Evolutionary conservation across 2,113 vertebrate species (phyloP).

Genomic region (Acanthisitta chloris): DNA sequence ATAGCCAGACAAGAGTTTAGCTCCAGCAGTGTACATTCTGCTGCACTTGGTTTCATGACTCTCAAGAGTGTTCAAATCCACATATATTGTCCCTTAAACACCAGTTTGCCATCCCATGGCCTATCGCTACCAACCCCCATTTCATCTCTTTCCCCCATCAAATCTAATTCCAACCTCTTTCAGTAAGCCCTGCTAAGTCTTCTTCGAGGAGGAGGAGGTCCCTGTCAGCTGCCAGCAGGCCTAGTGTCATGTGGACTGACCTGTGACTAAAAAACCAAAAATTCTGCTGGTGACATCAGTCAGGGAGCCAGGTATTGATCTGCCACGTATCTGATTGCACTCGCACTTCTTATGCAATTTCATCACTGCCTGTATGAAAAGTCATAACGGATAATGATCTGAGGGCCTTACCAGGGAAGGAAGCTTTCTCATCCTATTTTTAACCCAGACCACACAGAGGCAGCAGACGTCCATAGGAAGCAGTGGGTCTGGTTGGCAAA

Average conservation of each 20-base stretch:
- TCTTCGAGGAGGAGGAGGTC: no score
- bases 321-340: not conserved
- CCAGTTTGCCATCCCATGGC: not conserved
- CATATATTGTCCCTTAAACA: not conserved
- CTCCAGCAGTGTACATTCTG: not conserved
- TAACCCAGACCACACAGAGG: not conserved
- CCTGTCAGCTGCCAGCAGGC: not conserved
- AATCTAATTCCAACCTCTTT: not conserved
- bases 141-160: not conserved
- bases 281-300: not conserved
- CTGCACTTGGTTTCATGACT: not conserved
- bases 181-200: not conserved
- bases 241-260: not conserved
- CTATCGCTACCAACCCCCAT: not conserved
- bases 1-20: not conserved
- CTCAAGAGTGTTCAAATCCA: not conserved
- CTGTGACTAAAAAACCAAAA: accelerated
- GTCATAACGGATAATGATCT: not conserved
- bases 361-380: not conserved
- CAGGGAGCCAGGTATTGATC: not conserved
- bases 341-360: not conserved
- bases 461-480: not conserved
- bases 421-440: not conserved
- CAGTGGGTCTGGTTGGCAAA: not conserved
- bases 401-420: not conserved